Conservation (phyloP, 2,113 vertebrate species). For the Pampusana beccarii region DNA sequence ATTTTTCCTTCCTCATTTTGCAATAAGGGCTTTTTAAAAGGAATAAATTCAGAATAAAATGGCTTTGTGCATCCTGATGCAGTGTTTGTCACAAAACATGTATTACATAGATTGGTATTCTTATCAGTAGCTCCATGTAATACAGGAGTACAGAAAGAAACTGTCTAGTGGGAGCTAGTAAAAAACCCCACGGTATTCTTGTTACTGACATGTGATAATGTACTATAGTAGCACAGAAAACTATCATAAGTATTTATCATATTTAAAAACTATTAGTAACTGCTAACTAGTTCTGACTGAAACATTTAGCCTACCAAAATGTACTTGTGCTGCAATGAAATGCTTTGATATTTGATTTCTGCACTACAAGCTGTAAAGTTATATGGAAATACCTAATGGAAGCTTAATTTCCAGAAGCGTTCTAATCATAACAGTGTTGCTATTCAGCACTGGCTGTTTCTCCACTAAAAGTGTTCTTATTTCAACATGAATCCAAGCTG, state of each 20-base stretch:
- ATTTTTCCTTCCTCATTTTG: neutral
- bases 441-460: neutral
- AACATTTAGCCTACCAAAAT: neutral
- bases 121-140: neutral
- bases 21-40: neutral
- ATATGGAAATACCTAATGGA: neutral
- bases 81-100: neutral
- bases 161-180: neutral
- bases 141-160: neutral
- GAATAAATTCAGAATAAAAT: neutral
- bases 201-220: neutral
- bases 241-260: neutral
- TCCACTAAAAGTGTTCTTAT: neutral
- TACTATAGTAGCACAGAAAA: neutral
- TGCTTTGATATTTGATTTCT: neutral
- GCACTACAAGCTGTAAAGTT: neutral
- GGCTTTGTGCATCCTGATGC: neutral
- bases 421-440: neutral
- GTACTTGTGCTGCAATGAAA: neutral
- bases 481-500: neutral
- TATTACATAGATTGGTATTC: neutral
- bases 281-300: rapidly evolving
- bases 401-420: neutral
- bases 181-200: neutral
- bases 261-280: neutral